Evolutionary conservation across 2,888 invertebrate genomes (phyloP), one percentile per base, ranked within the genome.

Genomic region (Yponomeuta evonymella): DNA sequence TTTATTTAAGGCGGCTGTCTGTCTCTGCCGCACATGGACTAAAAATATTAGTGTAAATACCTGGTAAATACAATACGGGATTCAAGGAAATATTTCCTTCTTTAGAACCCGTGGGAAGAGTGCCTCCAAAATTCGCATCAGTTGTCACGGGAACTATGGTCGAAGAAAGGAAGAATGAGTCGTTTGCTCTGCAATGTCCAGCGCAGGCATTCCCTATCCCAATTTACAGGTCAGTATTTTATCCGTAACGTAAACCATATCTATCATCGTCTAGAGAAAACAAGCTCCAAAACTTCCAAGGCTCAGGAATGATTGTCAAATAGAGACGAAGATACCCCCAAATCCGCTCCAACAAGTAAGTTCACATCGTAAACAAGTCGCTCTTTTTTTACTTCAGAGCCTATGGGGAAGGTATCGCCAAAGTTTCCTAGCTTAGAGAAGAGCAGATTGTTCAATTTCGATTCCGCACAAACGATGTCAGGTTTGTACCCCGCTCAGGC

Each of bases 381-480:
- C 43, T 43, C 8, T n/a, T 23, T 68, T 72, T 72, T 73, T 72
- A 48, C 73, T 71, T 29, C 85, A 94, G 94, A 95, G 86, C 95
- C 95, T 75, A 94, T 96, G 90, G 95, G 95, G 89, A 95, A 95
- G 84, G 95, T 95, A 73, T 93, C 94, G 76, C 96, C 96, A 75
- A 95, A 95, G 81, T 90, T 92, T 82, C 87, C 89, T 74, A 86
- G 83, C 74, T 83, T 87, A 83, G 87, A 89, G 80, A 90, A 85
- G 79, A 85, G 88, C 80, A 83, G 87, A 76, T 83, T 87, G 71
- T 90, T 88, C 78, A 86, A 84, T 83, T 89, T 86, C 78, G 80
- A 84, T 74, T 80, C 84, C 71, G 80, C 86, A 73, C 85, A 90
- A 77, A 89, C 82, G 78, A 82, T 94, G 75, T 94, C 95, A 30